phyloP scores from a whole-genome alignment of 2,113 vertebrate species.

The Marmota flaviventris region DNA sequence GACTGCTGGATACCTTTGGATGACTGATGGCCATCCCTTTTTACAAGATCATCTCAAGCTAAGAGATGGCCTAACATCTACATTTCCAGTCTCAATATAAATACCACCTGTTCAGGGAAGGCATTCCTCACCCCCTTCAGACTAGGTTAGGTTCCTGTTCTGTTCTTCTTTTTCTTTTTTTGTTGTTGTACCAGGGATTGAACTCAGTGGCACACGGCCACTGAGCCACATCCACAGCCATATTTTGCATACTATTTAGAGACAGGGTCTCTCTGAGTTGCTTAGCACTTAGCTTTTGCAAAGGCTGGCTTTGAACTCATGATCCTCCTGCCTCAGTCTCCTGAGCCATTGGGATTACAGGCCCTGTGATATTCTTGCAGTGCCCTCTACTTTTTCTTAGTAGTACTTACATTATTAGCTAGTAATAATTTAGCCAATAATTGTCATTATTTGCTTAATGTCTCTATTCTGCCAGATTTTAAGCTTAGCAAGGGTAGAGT shows the following conservation, averaged over 20 bases:
- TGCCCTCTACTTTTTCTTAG: constrained; percentile 19
- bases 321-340: too few relatives aligned
- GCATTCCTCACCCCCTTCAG: neutral
- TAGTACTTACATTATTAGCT: constrained; percentile 7
- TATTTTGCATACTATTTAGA: too few relatives aligned
- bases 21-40: neutral
- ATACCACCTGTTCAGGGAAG: constrained; percentile 38
- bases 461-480: constrained; percentile 49
- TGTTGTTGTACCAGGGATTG: too few relatives aligned
- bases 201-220: too few relatives aligned
- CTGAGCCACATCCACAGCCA: too few relatives aligned
- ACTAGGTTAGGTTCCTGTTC: constrained; percentile 1
- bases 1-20: neutral
- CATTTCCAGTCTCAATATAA: neutral
- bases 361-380: neutral
- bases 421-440: constrained; percentile 22
- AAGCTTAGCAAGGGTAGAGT: constrained; percentile 14
- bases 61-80: neutral
- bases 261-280: too few relatives aligned
- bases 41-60: neutral
- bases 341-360: too few relatives aligned
- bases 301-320: too few relatives aligned
- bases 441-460: constrained; percentile 40
- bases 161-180: neutral
- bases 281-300: too few relatives aligned